These are phyloP conservation scores for Chymomyza costata DNA, from an alignment of 1,140 invertebrate genomes.

Conservation along the genomic window DNA sequence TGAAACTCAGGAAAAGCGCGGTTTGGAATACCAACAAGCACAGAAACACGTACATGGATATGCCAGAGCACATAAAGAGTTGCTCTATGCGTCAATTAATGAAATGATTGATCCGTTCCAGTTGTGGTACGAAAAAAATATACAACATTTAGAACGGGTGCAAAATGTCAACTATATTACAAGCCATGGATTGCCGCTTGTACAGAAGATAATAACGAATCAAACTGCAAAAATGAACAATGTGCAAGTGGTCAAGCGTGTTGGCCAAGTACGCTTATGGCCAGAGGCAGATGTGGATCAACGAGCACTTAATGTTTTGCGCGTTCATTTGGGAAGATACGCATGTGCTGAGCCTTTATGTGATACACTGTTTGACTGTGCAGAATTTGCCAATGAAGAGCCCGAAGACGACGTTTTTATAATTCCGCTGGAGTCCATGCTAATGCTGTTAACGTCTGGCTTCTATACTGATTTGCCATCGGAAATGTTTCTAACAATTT, in stretches of 20 bases:
- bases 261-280: slow-evolving; percentile 30
- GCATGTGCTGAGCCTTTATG: neutral
- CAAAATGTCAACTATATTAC: slow-evolving; percentile 29
- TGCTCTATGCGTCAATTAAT: slow-evolving; percentile 38
- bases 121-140: slow-evolving; percentile 22
- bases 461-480: slow-evolving; percentile 48
- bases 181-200: slow-evolving; percentile 38
- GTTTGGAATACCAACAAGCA: slow-evolving; percentile 30
- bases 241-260: slow-evolving; percentile 22
- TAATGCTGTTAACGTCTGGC: slow-evolving; percentile 47
- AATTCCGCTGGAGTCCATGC: slow-evolving; percentile 48
- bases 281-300: slow-evolving; percentile 3
- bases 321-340: slow-evolving; percentile 41
- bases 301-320: slow-evolving; percentile 18
- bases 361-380: neutral
- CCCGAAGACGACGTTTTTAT: slow-evolving; percentile 23
- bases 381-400: slow-evolving; percentile 7
- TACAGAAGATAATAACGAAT: too few relatives aligned
- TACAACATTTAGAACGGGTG: slow-evolving; percentile 7
- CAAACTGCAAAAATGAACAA: slow-evolving; percentile 28
- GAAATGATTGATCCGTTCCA: slow-evolving; percentile 25
- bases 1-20: slow-evolving; percentile 32
- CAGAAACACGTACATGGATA: slow-evolving; percentile 39
- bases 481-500: slow-evolving; percentile 46
- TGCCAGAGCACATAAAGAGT: slow-evolving; percentile 20